Base-by-base conservation (phyloP, 2,888 invertebrate genomes). In the Brenthis ino region DNA sequence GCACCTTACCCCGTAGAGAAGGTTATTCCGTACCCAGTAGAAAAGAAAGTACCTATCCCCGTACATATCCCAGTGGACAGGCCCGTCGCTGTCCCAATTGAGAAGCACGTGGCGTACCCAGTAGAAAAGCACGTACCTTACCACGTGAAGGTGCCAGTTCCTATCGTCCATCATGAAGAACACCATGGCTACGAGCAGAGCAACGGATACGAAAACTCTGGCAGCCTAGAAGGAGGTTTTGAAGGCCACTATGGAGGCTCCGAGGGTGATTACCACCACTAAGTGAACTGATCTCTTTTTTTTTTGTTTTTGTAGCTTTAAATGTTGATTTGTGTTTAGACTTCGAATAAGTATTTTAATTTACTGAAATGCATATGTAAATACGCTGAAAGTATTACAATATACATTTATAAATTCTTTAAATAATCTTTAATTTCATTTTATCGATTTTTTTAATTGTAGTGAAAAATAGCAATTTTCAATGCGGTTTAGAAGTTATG, bases 61-160 rank as follows among this genome's bases (percentile, higher is more conserved):
- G 95, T 96, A 0, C 94, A 95, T 68, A 90, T 95, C 65, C 94
- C 93, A 13, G 94, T 95, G 1, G 91, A 91, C 79, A 95, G 89
- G 83, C 96, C 91, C 71, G 93, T 90, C 77, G 95, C 92, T 57
- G 94, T 94, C 43, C 94, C 94, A n/a, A 94, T 95, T 47, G 95
- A 95, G 76, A 95, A 95, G 78, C 95, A 95, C 74, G 95, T 96
- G 50, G 95, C 96, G 0, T 94, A 95, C 77, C 93, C 93, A 12
- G 93, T 95, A 1, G 95, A 96, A 77, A 95, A 95, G 80, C 94
- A 94, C 67, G 94, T 96, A 65, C 96, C 95, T 48, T 95, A 96
- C 78, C 93, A 93, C 57, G 94, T 96, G 43, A 96, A 96, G 85
- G 95, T 96, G 65, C 94, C 95, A 3, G 94, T 96, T 48, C 95